Base-by-base conservation (phyloP, 1,140 invertebrate species). In the Meloidogyne chitwoodi region DNA sequence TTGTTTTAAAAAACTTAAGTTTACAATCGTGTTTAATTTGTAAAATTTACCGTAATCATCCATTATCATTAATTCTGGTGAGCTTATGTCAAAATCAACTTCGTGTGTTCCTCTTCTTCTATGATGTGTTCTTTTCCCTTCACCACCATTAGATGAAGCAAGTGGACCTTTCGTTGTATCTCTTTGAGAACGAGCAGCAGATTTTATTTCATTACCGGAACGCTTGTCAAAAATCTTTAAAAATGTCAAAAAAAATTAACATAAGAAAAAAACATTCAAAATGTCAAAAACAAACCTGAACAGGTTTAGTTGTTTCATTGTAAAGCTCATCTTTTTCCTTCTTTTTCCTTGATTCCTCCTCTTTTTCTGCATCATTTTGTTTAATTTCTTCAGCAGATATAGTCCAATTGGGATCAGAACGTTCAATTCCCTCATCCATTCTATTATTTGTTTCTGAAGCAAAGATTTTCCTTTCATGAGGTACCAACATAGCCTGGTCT, bases 41-140 rank as follows among this genome's bases (percentile, higher is more conserved):
- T 24, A 31, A 27, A 77, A 6, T 27, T 24, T 68, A 48, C 77
- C 77, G 31, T 84, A 77, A 44, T 79, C 80, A 67, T 85, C 84
- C 56, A 85, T 62, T 56, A 85, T 86, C 3, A 85, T 85, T 24
- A 85, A 24, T 41, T 85, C 86, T 1, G 83, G 76, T 22, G 85
- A 83, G n/a, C 64, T 73, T 27, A 85, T 78, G 29, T 85, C 84
- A 61, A 85, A 82, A 34, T 85, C 86, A 34, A 87, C 77, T 27
- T 78, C 71, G 66, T 41, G 70, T 44, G 27, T 75, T n/a, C 64
- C 26, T 14, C 64, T 29, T 27, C 29, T 29, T 56, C 74, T 67
- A 10, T 44, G 38, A 22, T 31, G 19, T 26, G 73, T n/a, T 12
- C 62, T 44, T 16, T 22, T 41, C n/a, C 74, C 75, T 14, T 22